Evolutionary conservation across 1,140 invertebrate species (phyloP).

Genomic region (Listronotus oregonensis): DNA sequence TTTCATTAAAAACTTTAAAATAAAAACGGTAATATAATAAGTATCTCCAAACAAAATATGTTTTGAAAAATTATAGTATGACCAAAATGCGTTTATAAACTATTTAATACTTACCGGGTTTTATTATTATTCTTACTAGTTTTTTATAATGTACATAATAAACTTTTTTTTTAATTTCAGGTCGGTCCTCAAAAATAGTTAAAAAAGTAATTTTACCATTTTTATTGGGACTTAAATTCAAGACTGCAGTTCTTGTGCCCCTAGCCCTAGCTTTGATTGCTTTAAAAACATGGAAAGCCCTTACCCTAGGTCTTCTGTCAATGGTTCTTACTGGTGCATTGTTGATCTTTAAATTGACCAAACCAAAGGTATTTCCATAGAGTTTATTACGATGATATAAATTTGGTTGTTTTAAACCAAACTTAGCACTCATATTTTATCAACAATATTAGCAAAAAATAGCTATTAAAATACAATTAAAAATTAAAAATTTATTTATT

Average conservation of each 20-base stretch:
- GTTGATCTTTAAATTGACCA: conserved; percentile 83
- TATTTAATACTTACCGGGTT: too few relatives aligned
- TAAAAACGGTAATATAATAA: too few relatives aligned
- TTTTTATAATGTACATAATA: too few relatives aligned
- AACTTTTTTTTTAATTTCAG: too few relatives aligned
- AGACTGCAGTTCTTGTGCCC: conserved; percentile 79
- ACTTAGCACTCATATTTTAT: neutral
- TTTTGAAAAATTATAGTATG: too few relatives aligned
- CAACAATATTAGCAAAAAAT: too few relatives aligned
- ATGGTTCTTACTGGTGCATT: conserved; percentile 79
- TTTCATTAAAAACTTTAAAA: too few relatives aligned
- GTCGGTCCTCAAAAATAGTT: conserved; percentile 63
- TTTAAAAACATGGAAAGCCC: conserved; percentile 84
- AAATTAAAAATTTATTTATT: too few relatives aligned
- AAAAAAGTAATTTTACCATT: conserved; percentile 84
- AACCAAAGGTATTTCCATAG: conserved; percentile 81
- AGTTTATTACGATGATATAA: conserved; percentile 22
- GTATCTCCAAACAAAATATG: too few relatives aligned
- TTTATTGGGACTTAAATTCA: conserved; percentile 82
- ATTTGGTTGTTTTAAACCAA: neutral
- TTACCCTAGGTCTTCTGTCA: conserved; percentile 82
- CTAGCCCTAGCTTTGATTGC: conserved; percentile 80
- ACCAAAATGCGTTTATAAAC: too few relatives aligned
- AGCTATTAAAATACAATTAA: too few relatives aligned
- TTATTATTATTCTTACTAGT: too few relatives aligned